phyloP scores from a whole-genome alignment of 2,888 invertebrate species.

The Eugnorisma glareosa region DNA sequence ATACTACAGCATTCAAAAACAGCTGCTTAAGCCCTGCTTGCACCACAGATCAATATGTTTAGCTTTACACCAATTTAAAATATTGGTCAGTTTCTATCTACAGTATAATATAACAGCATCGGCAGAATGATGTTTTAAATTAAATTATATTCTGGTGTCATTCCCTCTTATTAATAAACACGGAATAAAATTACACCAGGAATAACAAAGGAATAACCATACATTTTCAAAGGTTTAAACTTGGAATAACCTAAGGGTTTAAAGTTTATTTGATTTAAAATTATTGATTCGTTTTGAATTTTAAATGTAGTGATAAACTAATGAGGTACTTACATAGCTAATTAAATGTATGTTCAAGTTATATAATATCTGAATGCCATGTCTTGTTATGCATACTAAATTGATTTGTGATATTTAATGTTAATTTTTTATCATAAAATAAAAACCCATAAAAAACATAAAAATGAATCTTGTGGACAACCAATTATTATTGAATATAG shows the following conservation, averaged over 20 bases:
- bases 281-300: not conserved
- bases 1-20: not conserved
- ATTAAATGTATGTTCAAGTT: not conserved
- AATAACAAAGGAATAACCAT: too few species aligned
- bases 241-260: too few species aligned
- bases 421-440: slow-evolving; percentile 6
- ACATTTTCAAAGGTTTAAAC: too few species aligned
- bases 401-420: not conserved
- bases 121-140: not conserved
- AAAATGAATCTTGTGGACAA: not conserved
- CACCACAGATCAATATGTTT: not conserved
- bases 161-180: too few species aligned
- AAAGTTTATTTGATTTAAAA: not conserved
- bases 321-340: not conserved
- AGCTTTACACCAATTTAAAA: not conserved
- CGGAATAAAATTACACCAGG: too few species aligned
- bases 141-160: not conserved
- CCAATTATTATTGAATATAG: not conserved
- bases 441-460: not conserved
- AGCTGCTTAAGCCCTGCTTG: not conserved
- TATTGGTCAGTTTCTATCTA: not conserved
- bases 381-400: not conserved
- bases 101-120: not conserved
- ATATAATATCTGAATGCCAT: not conserved
- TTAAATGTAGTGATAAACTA: not conserved